These are phyloP conservation scores for Crossaster papposus DNA, from an alignment of 53 echinoderm and acorn worm species.

Conservation along the genomic window DNA sequence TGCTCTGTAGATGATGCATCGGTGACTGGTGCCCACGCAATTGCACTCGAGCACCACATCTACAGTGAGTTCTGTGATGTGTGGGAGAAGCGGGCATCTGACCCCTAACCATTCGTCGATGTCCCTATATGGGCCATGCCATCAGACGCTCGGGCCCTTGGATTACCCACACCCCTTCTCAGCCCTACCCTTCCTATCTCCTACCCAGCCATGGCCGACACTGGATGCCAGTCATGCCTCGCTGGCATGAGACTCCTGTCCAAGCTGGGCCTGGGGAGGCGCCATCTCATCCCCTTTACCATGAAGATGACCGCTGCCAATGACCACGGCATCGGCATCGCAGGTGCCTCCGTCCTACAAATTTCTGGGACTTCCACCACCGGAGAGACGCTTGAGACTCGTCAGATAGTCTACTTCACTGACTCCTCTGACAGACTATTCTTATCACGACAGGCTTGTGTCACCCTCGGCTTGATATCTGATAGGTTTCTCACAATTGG, in stretches of 20 bases:
- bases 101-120: constrained; percentile 51
- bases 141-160: constrained; percentile 39
- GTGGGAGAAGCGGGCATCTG: constrained; percentile 35
- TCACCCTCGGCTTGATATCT: constrained; percentile 62
- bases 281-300: constrained; percentile 66
- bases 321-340: constrained; percentile 51
- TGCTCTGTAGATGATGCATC: not conserved
- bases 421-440: constrained; percentile 50
- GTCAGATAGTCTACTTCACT: constrained; percentile 63
- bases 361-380: constrained; percentile 41
- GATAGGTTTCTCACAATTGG: constrained; percentile 57
- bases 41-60: constrained; percentile 58
- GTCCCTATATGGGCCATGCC: constrained; percentile 8
- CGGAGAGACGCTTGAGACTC: constrained; percentile 47
- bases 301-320: constrained; percentile 69
- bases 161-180: constrained; percentile 29
- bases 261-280: constrained; percentile 37
- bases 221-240: constrained; percentile 50
- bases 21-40: not conserved
- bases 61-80: constrained; percentile 47
- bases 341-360: constrained; percentile 43
- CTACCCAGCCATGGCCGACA: constrained; percentile 66
- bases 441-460: constrained; percentile 56
- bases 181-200: not conserved
- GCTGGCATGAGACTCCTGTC: constrained; percentile 33